These are phyloP conservation scores for Octonoba sinensis DNA, from an alignment of 2,888 invertebrate species.

Conservation along the genomic window DNA sequence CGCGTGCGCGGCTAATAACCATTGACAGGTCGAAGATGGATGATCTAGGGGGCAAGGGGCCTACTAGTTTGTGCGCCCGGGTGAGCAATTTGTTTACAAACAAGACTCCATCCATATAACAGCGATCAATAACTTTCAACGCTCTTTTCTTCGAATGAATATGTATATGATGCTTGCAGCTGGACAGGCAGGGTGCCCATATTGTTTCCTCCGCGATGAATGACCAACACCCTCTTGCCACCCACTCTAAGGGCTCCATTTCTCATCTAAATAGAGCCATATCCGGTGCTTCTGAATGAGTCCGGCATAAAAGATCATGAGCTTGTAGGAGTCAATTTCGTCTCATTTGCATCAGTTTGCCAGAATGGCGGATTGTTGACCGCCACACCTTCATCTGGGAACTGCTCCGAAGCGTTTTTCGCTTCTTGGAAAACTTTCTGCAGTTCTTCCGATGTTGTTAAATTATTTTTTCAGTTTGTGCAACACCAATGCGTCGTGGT, in stretches of 20 bases:
- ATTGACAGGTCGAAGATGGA: conserved; percentile 45
- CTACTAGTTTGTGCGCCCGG: conserved; percentile 23
- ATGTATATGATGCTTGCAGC: conserved; percentile 45
- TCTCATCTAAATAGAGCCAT: conserved; percentile 57
- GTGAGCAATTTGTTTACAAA: conserved; percentile 62
- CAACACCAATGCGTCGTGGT: too few species aligned
- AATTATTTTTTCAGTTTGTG: too few species aligned
- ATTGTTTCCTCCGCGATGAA: conserved; percentile 45
- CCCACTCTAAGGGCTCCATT: conserved; percentile 48
- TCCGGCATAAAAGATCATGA: conserved; percentile 22
- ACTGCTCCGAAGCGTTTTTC: too few species aligned
- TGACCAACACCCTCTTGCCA: conserved; percentile 56
- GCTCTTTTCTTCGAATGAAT: conserved; percentile 37
- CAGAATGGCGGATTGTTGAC: neutral
- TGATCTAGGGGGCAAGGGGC: conserved; percentile 21
- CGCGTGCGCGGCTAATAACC: conserved; percentile 50
- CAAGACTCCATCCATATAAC: conserved; percentile 34
- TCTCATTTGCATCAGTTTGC: conserved; percentile 10
- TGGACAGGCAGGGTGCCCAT: conserved; percentile 44
- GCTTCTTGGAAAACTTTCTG: too few species aligned
- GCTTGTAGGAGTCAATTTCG: conserved; percentile 41
- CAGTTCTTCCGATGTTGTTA: too few species aligned
- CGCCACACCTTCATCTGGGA: too few species aligned
- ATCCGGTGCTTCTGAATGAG: conserved; percentile 40
- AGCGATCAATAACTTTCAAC: conserved; percentile 49